phyloP scores from a whole-genome alignment of 2,888 invertebrate genomes.

The Euzophera pinguis region DNA sequence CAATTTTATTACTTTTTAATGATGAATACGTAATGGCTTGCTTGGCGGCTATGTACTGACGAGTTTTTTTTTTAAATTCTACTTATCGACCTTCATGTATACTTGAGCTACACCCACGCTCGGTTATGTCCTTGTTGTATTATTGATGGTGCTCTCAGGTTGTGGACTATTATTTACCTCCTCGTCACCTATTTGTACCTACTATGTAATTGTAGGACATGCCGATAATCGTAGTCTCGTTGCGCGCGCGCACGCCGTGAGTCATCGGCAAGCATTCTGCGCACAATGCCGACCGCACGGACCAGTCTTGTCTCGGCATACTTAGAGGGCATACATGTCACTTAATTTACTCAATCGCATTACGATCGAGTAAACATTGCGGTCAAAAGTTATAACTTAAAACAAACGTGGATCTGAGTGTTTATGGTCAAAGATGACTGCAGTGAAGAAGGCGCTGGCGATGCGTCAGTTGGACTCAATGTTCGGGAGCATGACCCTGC shows the following conservation, averaged over 20 bases:
- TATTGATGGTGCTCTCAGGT: constrained; percentile 47
- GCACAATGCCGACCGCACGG: constrained; percentile 70
- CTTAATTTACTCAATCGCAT: constrained; percentile 47
- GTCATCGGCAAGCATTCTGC: constrained; percentile 69
- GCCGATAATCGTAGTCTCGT: constrained; percentile 59
- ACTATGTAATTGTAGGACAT: constrained; percentile 64
- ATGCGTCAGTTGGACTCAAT: constrained; percentile 86
- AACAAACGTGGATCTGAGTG: constrained; percentile 32
- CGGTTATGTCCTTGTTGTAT: constrained; percentile 54
- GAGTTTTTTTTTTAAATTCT: constrained; percentile 21
- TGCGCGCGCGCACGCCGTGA: constrained; percentile 74
- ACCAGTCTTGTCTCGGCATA: constrained; percentile 74
- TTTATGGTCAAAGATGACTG: constrained; percentile 55
- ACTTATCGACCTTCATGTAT: constrained; percentile 48
- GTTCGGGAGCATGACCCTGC: constrained; percentile 83
- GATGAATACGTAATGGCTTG: constrained; percentile 14
- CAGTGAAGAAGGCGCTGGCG: constrained; percentile 82
- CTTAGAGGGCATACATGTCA: constrained; percentile 74
- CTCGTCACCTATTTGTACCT: constrained; percentile 64
- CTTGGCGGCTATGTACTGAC: constrained; percentile 16
- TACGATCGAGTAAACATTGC: constrained; percentile 39
- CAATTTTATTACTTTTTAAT: constrained; percentile 24
- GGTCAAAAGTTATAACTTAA: constrained; percentile 44
- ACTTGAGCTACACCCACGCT: constrained; percentile 58
- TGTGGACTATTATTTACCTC: constrained; percentile 64